A percentile compares a stretch with the other conserved stretches of the same genome.
Conservation (phyloP, 2,888 invertebrate genomes). For the Charanyca ferruginea region DNA sequence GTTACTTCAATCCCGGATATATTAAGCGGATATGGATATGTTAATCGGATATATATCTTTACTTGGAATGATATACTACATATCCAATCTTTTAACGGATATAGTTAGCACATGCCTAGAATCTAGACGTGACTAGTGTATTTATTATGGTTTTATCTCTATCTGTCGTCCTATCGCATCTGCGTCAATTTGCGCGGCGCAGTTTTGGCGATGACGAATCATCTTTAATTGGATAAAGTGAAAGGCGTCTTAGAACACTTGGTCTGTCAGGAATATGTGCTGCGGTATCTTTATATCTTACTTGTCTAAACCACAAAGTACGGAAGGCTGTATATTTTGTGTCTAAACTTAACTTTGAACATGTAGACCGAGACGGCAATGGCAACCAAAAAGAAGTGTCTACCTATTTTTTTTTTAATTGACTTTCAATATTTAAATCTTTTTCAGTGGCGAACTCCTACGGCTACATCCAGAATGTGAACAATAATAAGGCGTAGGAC, state of each 20-base stretch:
- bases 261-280: background rate
- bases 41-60: no score
- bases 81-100: no score
- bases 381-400: no score
- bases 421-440: background rate
- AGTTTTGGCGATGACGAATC: background rate
- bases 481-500: conserved; percentile 72
- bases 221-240: background rate
- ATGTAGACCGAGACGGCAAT: background rate
- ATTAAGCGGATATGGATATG: no score
- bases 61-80: no score
- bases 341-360: no score
- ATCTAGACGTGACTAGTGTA: conserved; percentile 12
- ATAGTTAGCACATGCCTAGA: no score
- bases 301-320: no score
- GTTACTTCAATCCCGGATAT: no score
- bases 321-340: no score
- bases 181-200: background rate
- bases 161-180: background rate
- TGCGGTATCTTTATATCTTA: background rate
- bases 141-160: conserved; percentile 4
- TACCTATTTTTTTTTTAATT: no score
- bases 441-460: conserved; percentile 91
- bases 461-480: conserved; percentile 83
- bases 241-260: background rate